phyloP scores from a whole-genome alignment of 2,797 vertebrate genomes.

The Microchirus variegatus region DNA sequence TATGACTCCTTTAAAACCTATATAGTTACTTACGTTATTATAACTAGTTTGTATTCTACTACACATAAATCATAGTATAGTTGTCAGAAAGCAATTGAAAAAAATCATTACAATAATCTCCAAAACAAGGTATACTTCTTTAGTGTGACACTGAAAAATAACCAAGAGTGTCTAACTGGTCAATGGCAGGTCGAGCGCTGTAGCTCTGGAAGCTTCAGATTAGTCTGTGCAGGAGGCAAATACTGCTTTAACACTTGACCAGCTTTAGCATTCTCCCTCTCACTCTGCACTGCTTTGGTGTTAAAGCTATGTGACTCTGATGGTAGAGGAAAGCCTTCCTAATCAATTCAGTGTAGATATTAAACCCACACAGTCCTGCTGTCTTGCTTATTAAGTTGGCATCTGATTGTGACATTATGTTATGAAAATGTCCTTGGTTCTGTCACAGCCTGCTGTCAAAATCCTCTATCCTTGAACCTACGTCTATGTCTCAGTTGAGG shows the following conservation, averaged over 20 bases:
- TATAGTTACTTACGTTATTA: too few species aligned
- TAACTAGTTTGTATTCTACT: too few species aligned
- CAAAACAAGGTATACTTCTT: slow-evolving; percentile 12
- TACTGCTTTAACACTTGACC: slow-evolving; percentile 44
- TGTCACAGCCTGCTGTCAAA: slow-evolving; percentile 49
- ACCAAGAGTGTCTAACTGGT: slow-evolving; percentile 36
- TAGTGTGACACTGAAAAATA: slow-evolving; percentile 17
- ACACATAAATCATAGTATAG: background rate
- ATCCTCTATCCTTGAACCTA: slow-evolving; percentile 60
- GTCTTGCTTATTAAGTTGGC: slow-evolving; percentile 39
- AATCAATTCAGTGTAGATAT: slow-evolving; percentile 50
- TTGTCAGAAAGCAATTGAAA: background rate
- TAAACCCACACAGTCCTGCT: slow-evolving; percentile 24
- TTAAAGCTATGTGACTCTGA: slow-evolving; percentile 42
- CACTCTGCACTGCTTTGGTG: slow-evolving; percentile 29
- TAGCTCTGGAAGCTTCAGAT: slow-evolving; percentile 54
- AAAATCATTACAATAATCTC: slow-evolving; percentile 2
- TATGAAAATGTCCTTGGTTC: slow-evolving; percentile 58
- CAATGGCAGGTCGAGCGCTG: slow-evolving; percentile 46
- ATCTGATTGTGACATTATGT: slow-evolving; percentile 45
- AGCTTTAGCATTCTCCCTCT: slow-evolving; percentile 43
- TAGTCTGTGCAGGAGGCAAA: slow-evolving; percentile 48
- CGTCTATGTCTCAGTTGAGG: slow-evolving; percentile 49
- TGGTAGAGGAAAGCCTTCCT: slow-evolving; percentile 38
- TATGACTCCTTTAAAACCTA: too few species aligned